phyloP scores from a whole-genome alignment of 2,113 vertebrate genomes.

The Mola mola region DNA sequence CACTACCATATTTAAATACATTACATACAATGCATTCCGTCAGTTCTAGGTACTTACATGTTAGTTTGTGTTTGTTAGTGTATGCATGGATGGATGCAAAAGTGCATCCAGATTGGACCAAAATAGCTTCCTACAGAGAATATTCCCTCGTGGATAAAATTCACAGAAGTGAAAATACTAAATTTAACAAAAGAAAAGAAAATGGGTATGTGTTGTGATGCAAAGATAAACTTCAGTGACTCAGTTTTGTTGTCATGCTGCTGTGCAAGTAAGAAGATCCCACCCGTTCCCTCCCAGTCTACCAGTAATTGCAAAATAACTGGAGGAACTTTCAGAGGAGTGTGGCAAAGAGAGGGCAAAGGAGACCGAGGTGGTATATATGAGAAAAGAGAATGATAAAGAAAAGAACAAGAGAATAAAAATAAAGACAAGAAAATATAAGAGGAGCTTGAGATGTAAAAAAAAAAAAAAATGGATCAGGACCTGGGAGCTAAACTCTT shows the following conservation, averaged over 20 bases:
- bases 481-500: too few relatives aligned
- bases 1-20: conserved; percentile 3
- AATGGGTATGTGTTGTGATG: not conserved
- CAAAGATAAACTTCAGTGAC: conserved; percentile 6
- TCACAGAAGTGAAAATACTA: not conserved
- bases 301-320: conserved; percentile 9
- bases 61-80: not conserved
- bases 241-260: conserved; percentile 12
- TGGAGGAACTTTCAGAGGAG: conserved; percentile 6
- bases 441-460: not conserved
- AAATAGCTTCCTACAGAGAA: not conserved
- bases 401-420: too few relatives aligned
- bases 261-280: conserved; percentile 12
- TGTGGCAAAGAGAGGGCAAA: not conserved
- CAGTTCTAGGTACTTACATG: not conserved
- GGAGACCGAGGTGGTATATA: too few relatives aligned
- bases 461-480: too few relatives aligned
- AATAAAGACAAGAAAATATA: not conserved
- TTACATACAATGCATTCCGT: not conserved
- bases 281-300: not conserved
- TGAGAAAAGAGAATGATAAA: too few relatives aligned
- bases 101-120: not conserved
- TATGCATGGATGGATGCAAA: not conserved
- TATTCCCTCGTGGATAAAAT: not conserved
- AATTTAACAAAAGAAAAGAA: not conserved